A percentile compares a stretch with the other conserved stretches of the same genome.
phyloP scores from a whole-genome alignment of 2,888 invertebrate species.

The Meiosimyza decipiens region DNA sequence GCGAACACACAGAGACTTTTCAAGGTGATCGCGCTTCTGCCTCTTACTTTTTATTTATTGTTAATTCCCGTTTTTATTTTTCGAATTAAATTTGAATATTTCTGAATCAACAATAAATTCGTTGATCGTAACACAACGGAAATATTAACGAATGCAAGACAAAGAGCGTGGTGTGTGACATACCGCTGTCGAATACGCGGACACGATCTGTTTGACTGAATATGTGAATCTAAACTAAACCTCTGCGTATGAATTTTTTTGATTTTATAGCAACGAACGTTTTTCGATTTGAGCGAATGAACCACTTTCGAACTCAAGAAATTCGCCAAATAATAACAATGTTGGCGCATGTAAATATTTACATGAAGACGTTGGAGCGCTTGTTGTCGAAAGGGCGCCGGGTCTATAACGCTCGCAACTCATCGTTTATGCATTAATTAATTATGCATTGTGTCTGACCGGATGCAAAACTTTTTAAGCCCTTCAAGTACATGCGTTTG shows the following conservation, averaged over 20 bases:
- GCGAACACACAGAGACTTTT: slow-evolving; percentile 16
- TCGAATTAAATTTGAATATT: background rate
- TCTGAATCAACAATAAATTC: background rate
- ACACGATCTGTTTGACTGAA: slow-evolving; percentile 47
- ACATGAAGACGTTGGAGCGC: no score
- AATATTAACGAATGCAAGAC: background rate
- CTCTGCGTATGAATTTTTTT: slow-evolving; percentile 54
- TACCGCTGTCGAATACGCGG: background rate
- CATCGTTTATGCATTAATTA: no score
- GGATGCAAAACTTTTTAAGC: no score
- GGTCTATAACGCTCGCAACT: no score
- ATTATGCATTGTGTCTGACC: no score
- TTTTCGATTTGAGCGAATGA: background rate
- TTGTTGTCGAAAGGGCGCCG: no score
- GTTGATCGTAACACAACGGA: slow-evolving; percentile 11
- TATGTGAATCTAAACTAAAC: slow-evolving; percentile 57
- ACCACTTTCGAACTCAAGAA: background rate
- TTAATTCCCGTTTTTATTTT: slow-evolving; percentile 11
- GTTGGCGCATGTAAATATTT: no score
- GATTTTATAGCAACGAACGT: slow-evolving; percentile 55
- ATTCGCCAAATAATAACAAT: background rate
- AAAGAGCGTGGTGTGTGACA: background rate
- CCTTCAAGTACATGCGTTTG: no score
- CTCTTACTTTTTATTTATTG: background rate
- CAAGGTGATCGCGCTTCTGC: slow-evolving; percentile 17